Evolutionary conservation across 2,888 invertebrate genomes (phyloP).

Genomic region (Drymonia ruficornis): DNA sequence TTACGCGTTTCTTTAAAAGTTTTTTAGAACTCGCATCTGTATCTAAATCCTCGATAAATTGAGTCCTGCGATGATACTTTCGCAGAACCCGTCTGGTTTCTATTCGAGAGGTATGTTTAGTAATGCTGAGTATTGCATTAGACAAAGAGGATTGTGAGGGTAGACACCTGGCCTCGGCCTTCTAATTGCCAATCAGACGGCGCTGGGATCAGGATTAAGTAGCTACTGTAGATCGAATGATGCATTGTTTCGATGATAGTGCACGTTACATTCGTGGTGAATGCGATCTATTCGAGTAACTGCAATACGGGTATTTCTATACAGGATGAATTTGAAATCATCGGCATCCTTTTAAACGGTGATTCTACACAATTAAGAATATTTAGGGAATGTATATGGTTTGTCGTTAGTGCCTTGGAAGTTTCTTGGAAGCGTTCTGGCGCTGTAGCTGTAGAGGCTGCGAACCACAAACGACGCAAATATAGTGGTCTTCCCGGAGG

Average conservation of each 20-base stretch:
- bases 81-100: conserved; percentile 30
- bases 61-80: conserved; percentile 46
- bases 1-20: conserved; percentile 17
- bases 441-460: no score
- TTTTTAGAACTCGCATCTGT: conserved; percentile 26
- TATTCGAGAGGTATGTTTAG: conserved; percentile 44
- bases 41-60: conserved; percentile 52
- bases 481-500: no score
- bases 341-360: no score
- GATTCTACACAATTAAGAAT: no score
- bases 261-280: no score
- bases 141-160: conserved; percentile 45
- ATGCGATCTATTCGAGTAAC: no score
- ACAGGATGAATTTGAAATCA: no score
- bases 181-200: conserved; percentile 65
- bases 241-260: conserved; percentile 2
- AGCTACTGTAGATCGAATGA: conserved; percentile 20
- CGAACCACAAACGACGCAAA: no score
- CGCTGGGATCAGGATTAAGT: conserved; percentile 32
- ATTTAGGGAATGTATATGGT: no score
- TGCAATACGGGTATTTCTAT: no score
- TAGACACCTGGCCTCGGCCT: conserved; percentile 51
- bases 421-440: no score
- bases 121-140: conserved; percentile 50
- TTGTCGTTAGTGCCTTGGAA: no score